phyloP scores from a whole-genome alignment of 37 sponge, comb jelly and placozoan species.

The Corticium candelabrum region DNA sequence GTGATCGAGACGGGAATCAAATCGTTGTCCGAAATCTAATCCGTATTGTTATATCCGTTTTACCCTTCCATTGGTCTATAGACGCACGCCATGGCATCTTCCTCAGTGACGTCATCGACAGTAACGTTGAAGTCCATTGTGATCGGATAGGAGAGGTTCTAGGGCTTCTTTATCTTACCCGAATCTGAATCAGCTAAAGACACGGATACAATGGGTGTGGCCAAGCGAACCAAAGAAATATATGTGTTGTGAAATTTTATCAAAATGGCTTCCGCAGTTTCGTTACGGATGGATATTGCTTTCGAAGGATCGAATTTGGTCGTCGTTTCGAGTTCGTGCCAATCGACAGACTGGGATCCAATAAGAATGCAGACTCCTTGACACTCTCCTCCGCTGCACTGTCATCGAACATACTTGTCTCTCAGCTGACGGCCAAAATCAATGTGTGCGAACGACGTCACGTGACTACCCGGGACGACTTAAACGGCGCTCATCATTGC shows the following conservation, averaged over 20 bases:
- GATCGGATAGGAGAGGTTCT: too few species aligned
- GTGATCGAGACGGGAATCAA: too few species aligned
- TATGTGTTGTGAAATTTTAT: background rate
- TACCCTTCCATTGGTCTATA: too few species aligned
- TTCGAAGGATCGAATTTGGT: too few species aligned
- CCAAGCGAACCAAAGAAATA: background rate
- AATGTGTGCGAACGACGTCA: background rate
- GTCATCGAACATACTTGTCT: background rate
- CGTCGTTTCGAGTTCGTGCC: too few species aligned
- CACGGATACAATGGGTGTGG: background rate
- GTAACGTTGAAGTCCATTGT: background rate
- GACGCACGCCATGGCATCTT: background rate
- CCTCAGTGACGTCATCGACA: background rate
- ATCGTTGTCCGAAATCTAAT: too few species aligned
- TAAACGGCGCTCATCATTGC: background rate
- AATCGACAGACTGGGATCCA: background rate
- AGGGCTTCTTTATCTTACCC: too few species aligned
- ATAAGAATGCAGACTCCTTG: background rate
- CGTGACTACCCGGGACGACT: background rate
- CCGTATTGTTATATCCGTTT: too few species aligned
- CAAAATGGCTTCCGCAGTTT: background rate
- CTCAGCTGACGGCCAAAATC: background rate
- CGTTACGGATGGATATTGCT: too few species aligned
- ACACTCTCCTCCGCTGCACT: background rate
- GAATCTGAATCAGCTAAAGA: background rate